Percentiles rank a stretch among this genome's conserved stretches.
phyloP scores from a whole-genome alignment of 2,113 vertebrate genomes.

The Alethe castanea region DNA sequence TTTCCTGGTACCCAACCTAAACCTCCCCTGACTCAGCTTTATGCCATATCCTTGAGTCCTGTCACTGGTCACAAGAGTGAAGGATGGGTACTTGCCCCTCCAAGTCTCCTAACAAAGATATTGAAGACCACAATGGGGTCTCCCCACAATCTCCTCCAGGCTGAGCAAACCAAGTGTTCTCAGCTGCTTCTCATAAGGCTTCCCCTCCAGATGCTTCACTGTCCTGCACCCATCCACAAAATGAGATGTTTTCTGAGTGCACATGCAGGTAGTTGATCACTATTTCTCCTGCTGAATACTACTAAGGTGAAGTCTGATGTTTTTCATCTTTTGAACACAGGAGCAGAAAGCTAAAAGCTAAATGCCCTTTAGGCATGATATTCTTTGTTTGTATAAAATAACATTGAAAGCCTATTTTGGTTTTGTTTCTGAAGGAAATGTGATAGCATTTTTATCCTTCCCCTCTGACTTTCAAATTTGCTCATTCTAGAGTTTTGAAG shows the following conservation, averaged over 20 bases:
- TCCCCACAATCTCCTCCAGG: neutral
- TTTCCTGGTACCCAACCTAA: neutral
- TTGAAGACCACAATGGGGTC: neutral
- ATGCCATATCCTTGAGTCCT: fast-evolving
- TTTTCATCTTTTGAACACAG: neutral
- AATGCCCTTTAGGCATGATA: neutral
- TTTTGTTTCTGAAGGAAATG: neutral
- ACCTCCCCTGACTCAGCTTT: neutral
- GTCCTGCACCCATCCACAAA: neutral
- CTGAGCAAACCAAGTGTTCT: neutral
- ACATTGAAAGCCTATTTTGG: neutral
- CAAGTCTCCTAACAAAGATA: too few species aligned
- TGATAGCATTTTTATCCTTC: neutral
- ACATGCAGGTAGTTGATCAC: neutral
- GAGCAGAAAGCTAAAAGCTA: neutral
- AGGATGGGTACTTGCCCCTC: fast-evolving
- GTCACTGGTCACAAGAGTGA: neutral
- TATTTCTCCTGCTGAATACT: neutral
- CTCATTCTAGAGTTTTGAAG: neutral
- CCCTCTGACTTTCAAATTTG: neutral
- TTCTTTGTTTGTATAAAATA: neutral
- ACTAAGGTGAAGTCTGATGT: neutral
- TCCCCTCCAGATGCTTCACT: neutral
- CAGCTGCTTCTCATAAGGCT: neutral
- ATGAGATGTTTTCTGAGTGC: neutral